Percentiles rank a stretch among this genome's conserved stretches.
Evolutionary conservation across 2,113 vertebrate genomes (phyloP).

Genomic region (Pipa parva): DNA sequence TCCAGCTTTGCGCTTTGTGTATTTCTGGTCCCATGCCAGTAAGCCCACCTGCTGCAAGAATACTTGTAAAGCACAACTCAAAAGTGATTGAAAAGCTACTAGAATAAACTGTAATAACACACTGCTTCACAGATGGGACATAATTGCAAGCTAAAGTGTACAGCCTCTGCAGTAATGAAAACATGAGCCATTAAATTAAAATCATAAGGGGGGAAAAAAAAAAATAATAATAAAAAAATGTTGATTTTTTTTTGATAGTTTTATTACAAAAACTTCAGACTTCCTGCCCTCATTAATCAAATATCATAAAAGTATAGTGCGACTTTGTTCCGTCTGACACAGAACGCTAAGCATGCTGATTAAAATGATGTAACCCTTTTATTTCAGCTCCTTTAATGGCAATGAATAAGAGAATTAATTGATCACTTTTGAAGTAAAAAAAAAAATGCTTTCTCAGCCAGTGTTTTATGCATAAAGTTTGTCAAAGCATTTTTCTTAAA

Average conservation of each 20-base stretch:
- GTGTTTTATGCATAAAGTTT: constrained; percentile 27
- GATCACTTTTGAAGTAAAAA: constrained; percentile 48
- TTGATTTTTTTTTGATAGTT: constrained; percentile 66
- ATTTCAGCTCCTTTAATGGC: constrained; percentile 54
- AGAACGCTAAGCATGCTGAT: constrained; percentile 66
- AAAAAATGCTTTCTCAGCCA: constrained; percentile 38
- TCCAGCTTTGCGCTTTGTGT: constrained; percentile 81
- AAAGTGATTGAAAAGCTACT: constrained; percentile 84
- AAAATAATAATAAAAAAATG: constrained; percentile 58
- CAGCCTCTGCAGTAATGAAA: constrained; percentile 78
- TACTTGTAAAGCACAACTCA: constrained; percentile 83
- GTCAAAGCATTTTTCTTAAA: constrained; percentile 11
- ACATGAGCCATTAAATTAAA: constrained; percentile 81
- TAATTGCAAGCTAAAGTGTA: constrained; percentile 81
- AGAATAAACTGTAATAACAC: constrained; percentile 84
- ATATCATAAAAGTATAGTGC: constrained; percentile 69
- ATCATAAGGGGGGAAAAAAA: constrained; percentile 73
- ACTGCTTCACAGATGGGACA: constrained; percentile 80
- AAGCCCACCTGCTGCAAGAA: constrained; percentile 83
- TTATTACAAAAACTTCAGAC: constrained; percentile 82
- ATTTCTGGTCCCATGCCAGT: constrained; percentile 75
- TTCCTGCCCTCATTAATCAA: constrained; percentile 83
- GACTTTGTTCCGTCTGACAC: constrained; percentile 65
- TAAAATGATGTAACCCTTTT: constrained; percentile 68
- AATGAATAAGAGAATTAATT: constrained; percentile 42